Percentiles rank a stretch among this genome's conserved stretches.
Conservation (phyloP, 2,113 vertebrate species). For the Tichodroma muraria region DNA sequence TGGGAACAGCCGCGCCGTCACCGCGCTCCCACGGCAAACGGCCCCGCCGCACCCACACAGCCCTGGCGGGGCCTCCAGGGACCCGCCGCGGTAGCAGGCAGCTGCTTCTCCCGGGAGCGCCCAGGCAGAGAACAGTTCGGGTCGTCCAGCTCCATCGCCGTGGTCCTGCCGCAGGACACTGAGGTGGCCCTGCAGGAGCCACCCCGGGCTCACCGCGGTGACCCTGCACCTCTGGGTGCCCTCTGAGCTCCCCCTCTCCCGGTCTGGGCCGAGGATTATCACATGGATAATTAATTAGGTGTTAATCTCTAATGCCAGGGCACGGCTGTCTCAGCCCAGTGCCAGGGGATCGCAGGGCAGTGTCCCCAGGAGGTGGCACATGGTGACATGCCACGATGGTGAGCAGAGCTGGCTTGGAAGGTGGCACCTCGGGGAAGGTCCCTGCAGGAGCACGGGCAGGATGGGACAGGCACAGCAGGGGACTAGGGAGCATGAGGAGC, state of each 20-base stretch:
- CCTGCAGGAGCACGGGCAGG: background rate
- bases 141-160: accelerated
- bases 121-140: accelerated
- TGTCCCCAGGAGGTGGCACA: background rate
- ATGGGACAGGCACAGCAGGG: background rate
- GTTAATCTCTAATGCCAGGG: background rate
- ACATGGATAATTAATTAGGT: background rate
- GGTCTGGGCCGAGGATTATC: background rate
- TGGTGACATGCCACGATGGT: accelerated
- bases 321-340: background rate
- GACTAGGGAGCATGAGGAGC: too few species aligned
- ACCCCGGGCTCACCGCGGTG: background rate
- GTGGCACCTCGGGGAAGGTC: background rate
- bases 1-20: background rate
- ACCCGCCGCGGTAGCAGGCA: background rate
- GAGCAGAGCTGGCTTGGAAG: background rate
- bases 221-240: background rate
- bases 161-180: background rate
- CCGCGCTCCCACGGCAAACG: background rate
- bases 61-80: background rate
- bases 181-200: background rate
- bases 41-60: background rate
- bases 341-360: background rate
- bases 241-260: background rate
- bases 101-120: background rate